A percentile compares a stretch with the other conserved stretches of the same genome.
phyloP scores from a whole-genome alignment of 1,140 invertebrate genomes.

The Cotesia chilonis region DNA sequence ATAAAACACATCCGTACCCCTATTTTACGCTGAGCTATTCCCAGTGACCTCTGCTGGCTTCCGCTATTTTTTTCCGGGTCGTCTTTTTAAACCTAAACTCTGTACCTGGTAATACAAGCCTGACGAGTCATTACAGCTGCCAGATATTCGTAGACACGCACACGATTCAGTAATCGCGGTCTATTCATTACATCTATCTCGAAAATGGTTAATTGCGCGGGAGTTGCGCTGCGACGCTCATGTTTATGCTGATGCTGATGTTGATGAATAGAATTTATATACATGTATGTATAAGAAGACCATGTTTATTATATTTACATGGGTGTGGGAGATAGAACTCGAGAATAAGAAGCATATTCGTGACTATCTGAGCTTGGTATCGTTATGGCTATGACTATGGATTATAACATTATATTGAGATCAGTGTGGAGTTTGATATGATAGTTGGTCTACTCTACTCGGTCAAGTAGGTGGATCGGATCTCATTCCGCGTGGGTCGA shows the following conservation, averaged over 20 bases:
- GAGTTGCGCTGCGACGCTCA: neutral
- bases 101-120: neutral
- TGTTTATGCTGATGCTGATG: no score
- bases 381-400: no score
- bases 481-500: slow-evolving; percentile 11
- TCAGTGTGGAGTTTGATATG: neutral
- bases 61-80: neutral
- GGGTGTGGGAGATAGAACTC: slow-evolving; percentile 6
- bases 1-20: no score
- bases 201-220: slow-evolving; percentile 24
- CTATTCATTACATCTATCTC: neutral
- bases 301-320: neutral
- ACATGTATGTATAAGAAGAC: no score
- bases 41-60: neutral
- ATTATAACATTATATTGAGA: neutral
- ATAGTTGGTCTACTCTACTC: no score
- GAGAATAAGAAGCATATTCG: neutral
- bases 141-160: slow-evolving; percentile 19
- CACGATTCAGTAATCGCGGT: neutral
- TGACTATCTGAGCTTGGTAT: neutral
- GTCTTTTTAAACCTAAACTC: neutral
- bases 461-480: slow-evolving; percentile 26
- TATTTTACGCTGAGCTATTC: neutral
- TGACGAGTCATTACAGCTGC: no score
- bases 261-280: no score